Evolutionary conservation across 2,888 invertebrate genomes (phyloP).

Genomic region (Idaea straminata): DNA sequence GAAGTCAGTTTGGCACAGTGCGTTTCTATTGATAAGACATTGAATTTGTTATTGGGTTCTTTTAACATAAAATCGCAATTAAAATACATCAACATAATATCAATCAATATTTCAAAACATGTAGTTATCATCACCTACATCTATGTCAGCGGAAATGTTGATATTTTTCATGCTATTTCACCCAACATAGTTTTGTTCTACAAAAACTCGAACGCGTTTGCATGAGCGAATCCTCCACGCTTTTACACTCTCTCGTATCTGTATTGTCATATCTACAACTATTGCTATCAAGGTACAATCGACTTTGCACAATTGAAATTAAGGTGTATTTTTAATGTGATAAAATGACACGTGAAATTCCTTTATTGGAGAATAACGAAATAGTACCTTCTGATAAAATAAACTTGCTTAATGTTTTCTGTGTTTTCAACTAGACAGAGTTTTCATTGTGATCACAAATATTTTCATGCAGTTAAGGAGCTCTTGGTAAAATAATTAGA

Average conservation of each 20-base stretch:
- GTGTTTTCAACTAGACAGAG: conserved; percentile 30
- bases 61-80: no score
- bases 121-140: neutral
- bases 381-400: conserved; percentile 30
- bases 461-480: conserved; percentile 32
- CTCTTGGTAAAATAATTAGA: no score
- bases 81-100: no score
- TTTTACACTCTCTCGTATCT: conserved; percentile 39
- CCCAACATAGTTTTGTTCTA: conserved; percentile 36
- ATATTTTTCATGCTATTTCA: conserved; percentile 46
- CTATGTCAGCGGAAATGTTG: conserved; percentile 24
- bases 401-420: conserved; percentile 33
- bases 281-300: conserved; percentile 14
- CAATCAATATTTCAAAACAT: neutral
- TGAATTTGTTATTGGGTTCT: no score
- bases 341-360: conserved; percentile 12
- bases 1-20: no score
- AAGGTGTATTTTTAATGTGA: conserved; percentile 20
- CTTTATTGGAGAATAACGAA: conserved; percentile 15
- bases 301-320: conserved; percentile 11
- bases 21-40: no score
- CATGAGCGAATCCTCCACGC: conserved; percentile 38
- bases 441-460: conserved; percentile 35
- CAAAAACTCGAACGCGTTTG: conserved; percentile 41
- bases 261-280: conserved; percentile 32